Percentiles rank a stretch among this genome's conserved stretches.
These are phyloP conservation scores for Tenrec ecaudatus DNA, from an alignment of 2,113 vertebrate species.

Conservation along the genomic window DNA sequence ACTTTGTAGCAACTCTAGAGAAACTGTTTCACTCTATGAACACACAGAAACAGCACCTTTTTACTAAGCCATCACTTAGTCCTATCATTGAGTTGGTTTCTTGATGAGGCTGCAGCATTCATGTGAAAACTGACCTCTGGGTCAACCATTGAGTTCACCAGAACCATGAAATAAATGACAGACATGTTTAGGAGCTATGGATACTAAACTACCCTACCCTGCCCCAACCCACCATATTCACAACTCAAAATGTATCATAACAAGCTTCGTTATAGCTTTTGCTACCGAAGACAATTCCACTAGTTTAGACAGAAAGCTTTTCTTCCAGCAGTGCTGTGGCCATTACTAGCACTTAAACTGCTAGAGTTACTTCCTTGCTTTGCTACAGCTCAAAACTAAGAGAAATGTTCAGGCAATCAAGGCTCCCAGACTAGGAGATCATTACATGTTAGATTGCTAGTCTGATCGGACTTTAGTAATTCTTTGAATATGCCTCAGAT, in stretches of 20 bases:
- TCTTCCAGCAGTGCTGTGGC: neutral
- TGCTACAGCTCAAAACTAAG: neutral
- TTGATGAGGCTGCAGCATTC: neutral
- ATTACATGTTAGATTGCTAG: constrained; percentile 14
- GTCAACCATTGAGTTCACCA: constrained; percentile 41
- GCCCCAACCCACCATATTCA: neutral
- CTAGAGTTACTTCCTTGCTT: neutral
- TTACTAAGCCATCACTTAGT: constrained; percentile 37
- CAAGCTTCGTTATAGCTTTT: constrained; percentile 1
- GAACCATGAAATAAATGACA: constrained; percentile 31
- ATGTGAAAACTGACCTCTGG: neutral
- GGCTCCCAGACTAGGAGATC: constrained; percentile 10
- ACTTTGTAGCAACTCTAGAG: neutral
- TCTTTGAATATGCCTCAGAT: constrained; percentile 5
- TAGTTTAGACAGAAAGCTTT: constrained; percentile 2
- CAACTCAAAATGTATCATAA: neutral
- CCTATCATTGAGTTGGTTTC: constrained; percentile 12
- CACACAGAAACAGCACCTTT: neutral
- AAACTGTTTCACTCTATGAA: neutral
- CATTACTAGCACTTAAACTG: neutral
- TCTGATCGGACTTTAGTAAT: constrained; percentile 23
- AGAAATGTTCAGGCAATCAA: neutral
- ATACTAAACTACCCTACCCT: neutral
- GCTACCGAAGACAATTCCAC: neutral
- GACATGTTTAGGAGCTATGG: neutral